These are phyloP conservation scores for Littorina saxatilis DNA, from an alignment of 1,140 invertebrate species.

Conservation along the genomic window DNA sequence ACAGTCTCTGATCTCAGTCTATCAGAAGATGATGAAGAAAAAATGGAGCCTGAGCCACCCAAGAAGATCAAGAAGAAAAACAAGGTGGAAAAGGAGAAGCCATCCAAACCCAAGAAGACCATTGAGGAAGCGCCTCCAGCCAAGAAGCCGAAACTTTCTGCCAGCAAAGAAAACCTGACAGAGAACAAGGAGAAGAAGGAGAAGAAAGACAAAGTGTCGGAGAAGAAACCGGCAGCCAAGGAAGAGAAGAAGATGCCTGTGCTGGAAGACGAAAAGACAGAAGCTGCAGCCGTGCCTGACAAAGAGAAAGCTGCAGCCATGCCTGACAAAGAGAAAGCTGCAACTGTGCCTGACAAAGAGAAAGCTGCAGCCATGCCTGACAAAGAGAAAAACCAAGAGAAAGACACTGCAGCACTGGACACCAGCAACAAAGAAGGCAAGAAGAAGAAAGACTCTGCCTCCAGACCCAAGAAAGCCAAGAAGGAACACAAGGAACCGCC, in stretches of 20 bases:
- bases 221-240: conserved; percentile 29
- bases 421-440: conserved; percentile 38
- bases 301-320: not conserved
- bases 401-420: not conserved
- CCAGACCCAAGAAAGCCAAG: conserved; percentile 23
- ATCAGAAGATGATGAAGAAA: conserved; percentile 46
- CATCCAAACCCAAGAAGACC: conserved; percentile 27
- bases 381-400: conserved; percentile 14
- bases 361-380: not conserved
- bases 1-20: conserved; percentile 43
- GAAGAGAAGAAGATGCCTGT: conserved; percentile 31
- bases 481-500: conserved; percentile 25
- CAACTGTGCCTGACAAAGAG: not conserved
- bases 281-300: not conserved
- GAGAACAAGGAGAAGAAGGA: conserved; percentile 36
- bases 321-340: not conserved
- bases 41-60: conserved; percentile 32
- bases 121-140: conserved; percentile 12
- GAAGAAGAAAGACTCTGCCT: conserved; percentile 46
- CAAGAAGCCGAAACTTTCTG: conserved; percentile 39
- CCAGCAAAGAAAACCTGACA: conserved; percentile 17
- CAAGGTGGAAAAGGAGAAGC: conserved; percentile 43
- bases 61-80: conserved; percentile 56
- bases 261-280: not conserved
- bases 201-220: conserved; percentile 28